Evolutionary conservation across 2,888 invertebrate genomes (phyloP), one percentile per base, ranked within the genome.

Genomic region (Craniophora ligustri): DNA sequence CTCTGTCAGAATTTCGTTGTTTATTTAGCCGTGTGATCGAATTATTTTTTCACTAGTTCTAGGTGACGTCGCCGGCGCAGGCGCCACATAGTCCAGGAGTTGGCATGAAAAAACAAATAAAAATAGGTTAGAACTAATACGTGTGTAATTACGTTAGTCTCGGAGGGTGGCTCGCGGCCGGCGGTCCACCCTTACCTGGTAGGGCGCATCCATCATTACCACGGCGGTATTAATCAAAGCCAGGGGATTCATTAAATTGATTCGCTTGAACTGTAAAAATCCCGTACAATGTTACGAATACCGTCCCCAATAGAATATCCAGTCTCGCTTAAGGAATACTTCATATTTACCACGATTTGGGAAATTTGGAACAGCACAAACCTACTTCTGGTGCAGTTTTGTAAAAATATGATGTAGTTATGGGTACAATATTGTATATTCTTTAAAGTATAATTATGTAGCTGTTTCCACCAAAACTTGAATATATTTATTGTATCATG

Each of bases 101-200:
- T 79, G 69, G 72, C 71, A 70, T 63, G 67, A 81, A 85, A 86
- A 87, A 89, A 85, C 82, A 84, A 73, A 87, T 82, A 82, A 86
- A 86, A 88, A 82, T 78, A 78, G 82, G 85, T 87, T 79, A 82
- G 79, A 86, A 84, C 85, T 89, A 91, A 92, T 91, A 89, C 89
- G 89, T 90, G 86, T 89, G 88, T 91, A 89, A 92, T 91, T 88
- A 89, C 59, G 86, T 88, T 85, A 81, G 87, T 62, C 84, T 75
- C 84, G 79, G 83, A 87, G 92, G 91, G 91, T 91, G 91, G 89
- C 71, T 85, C 88, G 47, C 82, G 74, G 86, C 86, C 84, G 90
- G 90, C 87, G 89, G 88, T 87, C 89, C 69, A 69, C 79, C 84
- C 84, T 83, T 89, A 87, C 90, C 86, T 84, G 86, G 81, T 78